A percentile compares a stretch with the other conserved stretches of the same genome.
These are phyloP conservation scores for Acanthosepion pharaonis DNA, from an alignment of 2,888 invertebrate species.

Conservation along the genomic window DNA sequence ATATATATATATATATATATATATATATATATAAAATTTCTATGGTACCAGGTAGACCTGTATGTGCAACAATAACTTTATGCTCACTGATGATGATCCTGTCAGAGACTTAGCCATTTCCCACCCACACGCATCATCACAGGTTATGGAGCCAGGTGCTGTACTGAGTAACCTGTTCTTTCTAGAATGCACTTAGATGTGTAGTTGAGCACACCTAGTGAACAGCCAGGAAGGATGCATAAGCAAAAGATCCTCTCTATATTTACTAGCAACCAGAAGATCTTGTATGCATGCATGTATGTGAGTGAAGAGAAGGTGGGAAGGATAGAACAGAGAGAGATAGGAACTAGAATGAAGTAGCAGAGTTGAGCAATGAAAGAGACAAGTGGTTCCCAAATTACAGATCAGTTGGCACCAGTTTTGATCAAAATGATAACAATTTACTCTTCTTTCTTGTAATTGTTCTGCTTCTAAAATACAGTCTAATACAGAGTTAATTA, in stretches of 20 bases:
- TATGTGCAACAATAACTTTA: background rate
- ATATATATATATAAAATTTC: background rate
- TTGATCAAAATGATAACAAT: background rate
- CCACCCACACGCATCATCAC: background rate
- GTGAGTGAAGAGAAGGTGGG: background rate
- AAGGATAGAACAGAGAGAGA: background rate
- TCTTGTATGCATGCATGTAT: background rate
- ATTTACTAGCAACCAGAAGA: background rate
- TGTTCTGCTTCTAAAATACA: background rate
- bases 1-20: background rate
- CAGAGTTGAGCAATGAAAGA: background rate
- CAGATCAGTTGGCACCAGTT: background rate
- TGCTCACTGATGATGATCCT: background rate
- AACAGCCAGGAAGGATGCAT: background rate
- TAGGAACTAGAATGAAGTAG: background rate
- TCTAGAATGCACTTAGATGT: background rate
- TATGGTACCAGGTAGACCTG: background rate
- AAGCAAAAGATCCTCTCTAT: background rate
- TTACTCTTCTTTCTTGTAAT: background rate
- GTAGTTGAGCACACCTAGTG: background rate
- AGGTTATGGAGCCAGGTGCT: constrained; percentile 33
- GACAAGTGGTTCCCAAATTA: background rate
- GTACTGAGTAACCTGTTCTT: constrained; percentile 1
- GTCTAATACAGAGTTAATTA: background rate
- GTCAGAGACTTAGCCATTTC: background rate